phyloP scores from a whole-genome alignment of 1,140 invertebrate genomes.

The Onthophagus taurus region DNA sequence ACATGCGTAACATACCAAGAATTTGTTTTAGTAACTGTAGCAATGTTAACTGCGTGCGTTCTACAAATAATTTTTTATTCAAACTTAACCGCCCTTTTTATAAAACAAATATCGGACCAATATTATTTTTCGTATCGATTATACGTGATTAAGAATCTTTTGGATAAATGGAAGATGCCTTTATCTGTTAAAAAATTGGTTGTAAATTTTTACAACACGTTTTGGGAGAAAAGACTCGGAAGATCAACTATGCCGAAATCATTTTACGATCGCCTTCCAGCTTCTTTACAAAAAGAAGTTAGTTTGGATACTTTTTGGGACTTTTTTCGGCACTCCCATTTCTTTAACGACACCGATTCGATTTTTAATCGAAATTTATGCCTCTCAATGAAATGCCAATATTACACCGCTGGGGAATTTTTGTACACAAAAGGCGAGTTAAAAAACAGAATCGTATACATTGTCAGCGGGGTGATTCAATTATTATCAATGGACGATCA shows the following conservation, averaged over 20 bases:
- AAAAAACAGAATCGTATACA: constrained; percentile 7
- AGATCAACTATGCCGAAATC: neutral
- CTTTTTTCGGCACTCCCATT: constrained; percentile 4
- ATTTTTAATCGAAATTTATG: neutral
- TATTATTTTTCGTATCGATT: constrained; percentile 6
- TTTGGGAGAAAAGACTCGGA: constrained; percentile 7
- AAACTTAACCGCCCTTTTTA: constrained; percentile 6
- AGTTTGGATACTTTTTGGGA: constrained; percentile 3
- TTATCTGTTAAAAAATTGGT: neutral
- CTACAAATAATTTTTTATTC: constrained; percentile 7
- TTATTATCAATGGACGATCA: constrained; percentile 29
- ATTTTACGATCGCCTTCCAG: neutral
- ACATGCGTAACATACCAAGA: neutral
- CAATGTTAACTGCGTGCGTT: constrained; percentile 1
- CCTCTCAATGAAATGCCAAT: constrained; percentile 1
- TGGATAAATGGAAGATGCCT: constrained; percentile 2
- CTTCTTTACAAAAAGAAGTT: constrained; percentile 1
- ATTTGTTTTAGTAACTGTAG: neutral
- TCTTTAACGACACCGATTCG: neutral
- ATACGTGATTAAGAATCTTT: neutral
- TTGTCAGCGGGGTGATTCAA: constrained; percentile 5
- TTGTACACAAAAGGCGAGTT: constrained; percentile 1
- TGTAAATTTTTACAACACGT: constrained; percentile 3
- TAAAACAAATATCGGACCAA: constrained; percentile 7
- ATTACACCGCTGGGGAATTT: constrained; percentile 4